phyloP scores from a whole-genome alignment of 2,797 vertebrate species.

The Arnoldichthys spilopterus region DNA sequence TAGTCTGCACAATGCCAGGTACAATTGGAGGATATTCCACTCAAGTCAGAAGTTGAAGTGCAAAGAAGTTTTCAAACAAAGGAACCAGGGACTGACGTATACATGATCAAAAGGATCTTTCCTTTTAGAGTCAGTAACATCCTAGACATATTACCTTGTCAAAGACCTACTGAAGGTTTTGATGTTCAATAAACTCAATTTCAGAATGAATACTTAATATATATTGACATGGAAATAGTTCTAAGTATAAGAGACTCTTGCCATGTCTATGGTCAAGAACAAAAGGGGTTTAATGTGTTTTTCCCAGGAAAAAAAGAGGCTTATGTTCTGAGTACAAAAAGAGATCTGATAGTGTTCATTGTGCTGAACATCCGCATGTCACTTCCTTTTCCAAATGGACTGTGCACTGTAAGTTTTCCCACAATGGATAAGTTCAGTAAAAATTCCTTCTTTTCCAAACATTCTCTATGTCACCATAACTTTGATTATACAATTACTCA shows the following conservation, averaged over 20 bases:
- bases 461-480: background rate
- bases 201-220: conserved; percentile 56
- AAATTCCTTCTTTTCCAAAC: conserved; percentile 19
- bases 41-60: conserved; percentile 13
- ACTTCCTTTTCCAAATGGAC: conserved; percentile 67
- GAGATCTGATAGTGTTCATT: conserved; percentile 70
- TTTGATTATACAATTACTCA: background rate
- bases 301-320: conserved; percentile 68
- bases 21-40: conserved; percentile 21
- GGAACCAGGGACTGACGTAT: conserved; percentile 7
- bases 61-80: conserved; percentile 5
- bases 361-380: conserved; percentile 72
- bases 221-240: conserved; percentile 67
- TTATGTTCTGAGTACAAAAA: conserved; percentile 22
- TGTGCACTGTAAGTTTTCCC: conserved; percentile 57
- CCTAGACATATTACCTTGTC: conserved; percentile 39
- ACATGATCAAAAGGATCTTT: conserved; percentile 19
- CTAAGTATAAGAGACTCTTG: conserved; percentile 62
- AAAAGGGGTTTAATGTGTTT: conserved; percentile 48
- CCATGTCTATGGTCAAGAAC: conserved; percentile 4
- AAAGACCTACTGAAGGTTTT: conserved; percentile 42
- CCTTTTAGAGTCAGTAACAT: conserved; percentile 37
- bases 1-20: background rate
- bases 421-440: conserved; percentile 42
- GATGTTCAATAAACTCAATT: conserved; percentile 27